These are phyloP conservation scores for Drosophila aff. DNA, from an alignment of 1,140 invertebrate genomes.

Conservation along the genomic window DNA sequence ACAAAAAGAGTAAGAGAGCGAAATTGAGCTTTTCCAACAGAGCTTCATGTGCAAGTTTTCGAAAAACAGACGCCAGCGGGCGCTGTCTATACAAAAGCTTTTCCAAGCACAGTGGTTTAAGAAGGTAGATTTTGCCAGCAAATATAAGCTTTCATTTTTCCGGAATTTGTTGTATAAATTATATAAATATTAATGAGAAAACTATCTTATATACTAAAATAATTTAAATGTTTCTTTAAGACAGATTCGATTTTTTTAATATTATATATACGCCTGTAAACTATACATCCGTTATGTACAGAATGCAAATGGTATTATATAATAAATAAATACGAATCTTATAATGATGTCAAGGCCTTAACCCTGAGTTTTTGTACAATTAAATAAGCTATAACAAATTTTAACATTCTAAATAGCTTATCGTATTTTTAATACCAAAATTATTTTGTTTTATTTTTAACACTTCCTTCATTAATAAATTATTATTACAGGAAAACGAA, in stretches of 20 bases:
- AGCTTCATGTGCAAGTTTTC: conserved; percentile 40
- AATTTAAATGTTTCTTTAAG: neutral
- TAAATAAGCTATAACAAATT: too few species aligned
- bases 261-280: too few species aligned
- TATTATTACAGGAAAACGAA: too few species aligned
- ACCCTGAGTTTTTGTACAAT: too few species aligned
- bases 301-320: neutral
- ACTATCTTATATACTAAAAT: neutral
- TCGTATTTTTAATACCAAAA: too few species aligned
- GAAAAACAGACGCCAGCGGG: conserved; percentile 28
- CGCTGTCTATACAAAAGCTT: conserved; percentile 34
- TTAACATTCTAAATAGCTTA: too few species aligned
- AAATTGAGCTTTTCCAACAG: conserved; percentile 24
- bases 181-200: neutral
- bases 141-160: conserved; percentile 3
- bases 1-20: neutral
- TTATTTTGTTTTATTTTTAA: too few species aligned
- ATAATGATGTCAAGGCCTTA: neutral
- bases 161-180: neutral
- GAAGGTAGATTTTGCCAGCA: neutral
- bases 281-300: too few species aligned
- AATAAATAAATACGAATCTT: rapidly evolving
- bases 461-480: too few species aligned
- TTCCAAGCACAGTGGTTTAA: conserved; percentile 25
- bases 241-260: too few species aligned